phyloP scores from a whole-genome alignment of 2,888 invertebrate genomes.

The Macaria notata region DNA sequence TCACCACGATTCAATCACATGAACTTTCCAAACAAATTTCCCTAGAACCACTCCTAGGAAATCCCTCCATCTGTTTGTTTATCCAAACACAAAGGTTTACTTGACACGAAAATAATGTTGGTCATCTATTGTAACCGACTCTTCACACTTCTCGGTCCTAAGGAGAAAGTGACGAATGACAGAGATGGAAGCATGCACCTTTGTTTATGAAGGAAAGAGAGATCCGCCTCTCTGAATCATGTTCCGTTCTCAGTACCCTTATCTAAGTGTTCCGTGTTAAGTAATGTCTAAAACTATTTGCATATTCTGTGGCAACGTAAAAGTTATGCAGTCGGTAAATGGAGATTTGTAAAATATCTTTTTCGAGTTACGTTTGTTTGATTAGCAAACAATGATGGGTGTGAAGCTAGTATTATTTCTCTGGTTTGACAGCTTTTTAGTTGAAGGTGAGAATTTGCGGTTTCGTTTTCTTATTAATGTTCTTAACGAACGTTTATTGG shows the following conservation, averaged over 20 bases:
- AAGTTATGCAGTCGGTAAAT: conserved; percentile 18
- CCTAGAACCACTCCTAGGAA: background rate
- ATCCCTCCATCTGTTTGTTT: conserved; percentile 3
- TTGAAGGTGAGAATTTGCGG: too few relatives aligned
- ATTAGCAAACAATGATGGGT: too few relatives aligned
- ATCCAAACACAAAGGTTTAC: conserved; percentile 10
- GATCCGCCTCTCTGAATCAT: conserved; percentile 45
- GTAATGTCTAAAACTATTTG: conserved; percentile 26
- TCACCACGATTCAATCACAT: too few relatives aligned
- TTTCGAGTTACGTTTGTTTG: too few relatives aligned
- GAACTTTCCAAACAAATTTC: too few relatives aligned
- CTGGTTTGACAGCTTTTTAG: too few relatives aligned
- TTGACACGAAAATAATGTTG: conserved; percentile 24
- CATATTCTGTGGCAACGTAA: conserved; percentile 7
- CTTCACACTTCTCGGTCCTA: conserved; percentile 34
- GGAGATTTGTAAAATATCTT: background rate
- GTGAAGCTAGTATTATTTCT: too few relatives aligned
- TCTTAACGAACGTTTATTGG: too few relatives aligned
- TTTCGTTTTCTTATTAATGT: too few relatives aligned
- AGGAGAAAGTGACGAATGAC: conserved; percentile 42
- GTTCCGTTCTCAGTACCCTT: conserved; percentile 42
- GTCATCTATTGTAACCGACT: conserved; percentile 42
- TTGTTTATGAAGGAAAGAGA: conserved; percentile 26
- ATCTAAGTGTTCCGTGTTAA: conserved; percentile 44
- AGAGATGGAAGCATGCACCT: conserved; percentile 19